Percentiles rank a stretch among this genome's conserved stretches.
phyloP scores from a whole-genome alignment of 2,113 vertebrate species.

The Lycaon pictus region DNA sequence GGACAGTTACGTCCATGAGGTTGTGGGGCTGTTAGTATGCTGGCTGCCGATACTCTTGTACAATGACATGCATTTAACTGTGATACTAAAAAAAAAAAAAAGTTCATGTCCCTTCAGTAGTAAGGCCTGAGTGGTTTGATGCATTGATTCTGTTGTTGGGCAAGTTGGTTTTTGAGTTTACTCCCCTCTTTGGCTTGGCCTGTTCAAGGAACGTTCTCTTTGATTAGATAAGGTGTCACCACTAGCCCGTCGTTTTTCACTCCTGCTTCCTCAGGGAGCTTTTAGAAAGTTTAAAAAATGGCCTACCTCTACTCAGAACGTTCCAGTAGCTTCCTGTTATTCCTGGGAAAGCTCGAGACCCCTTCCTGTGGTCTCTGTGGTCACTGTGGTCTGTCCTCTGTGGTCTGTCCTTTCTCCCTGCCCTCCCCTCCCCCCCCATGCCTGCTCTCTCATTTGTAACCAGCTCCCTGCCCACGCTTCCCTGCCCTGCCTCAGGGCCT shows the following conservation, averaged over 20 bases:
- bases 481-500: not conserved
- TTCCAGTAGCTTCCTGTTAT: not conserved
- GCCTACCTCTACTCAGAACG: not conserved
- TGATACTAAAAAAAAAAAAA: not conserved
- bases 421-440: not conserved
- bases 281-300: not conserved
- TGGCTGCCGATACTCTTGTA: not conserved
- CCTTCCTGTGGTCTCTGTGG: not conserved
- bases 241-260: not conserved
- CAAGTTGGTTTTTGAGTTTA: not conserved
- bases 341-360: not conserved
- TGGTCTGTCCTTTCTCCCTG: not conserved
- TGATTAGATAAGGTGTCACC: not conserved
- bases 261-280: not conserved
- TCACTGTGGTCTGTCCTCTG: not conserved
- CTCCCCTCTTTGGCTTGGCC: not conserved
- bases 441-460: not conserved
- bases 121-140: not conserved
- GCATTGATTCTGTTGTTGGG: not conserved
- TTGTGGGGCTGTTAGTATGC: rapidly evolving
- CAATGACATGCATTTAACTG: not conserved
- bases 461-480: not conserved
- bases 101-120: not conserved
- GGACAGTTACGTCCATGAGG: not conserved
- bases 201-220: not conserved